Conservation (phyloP, 2,888 invertebrate genomes). For the Frankliniella fusca region DNA sequence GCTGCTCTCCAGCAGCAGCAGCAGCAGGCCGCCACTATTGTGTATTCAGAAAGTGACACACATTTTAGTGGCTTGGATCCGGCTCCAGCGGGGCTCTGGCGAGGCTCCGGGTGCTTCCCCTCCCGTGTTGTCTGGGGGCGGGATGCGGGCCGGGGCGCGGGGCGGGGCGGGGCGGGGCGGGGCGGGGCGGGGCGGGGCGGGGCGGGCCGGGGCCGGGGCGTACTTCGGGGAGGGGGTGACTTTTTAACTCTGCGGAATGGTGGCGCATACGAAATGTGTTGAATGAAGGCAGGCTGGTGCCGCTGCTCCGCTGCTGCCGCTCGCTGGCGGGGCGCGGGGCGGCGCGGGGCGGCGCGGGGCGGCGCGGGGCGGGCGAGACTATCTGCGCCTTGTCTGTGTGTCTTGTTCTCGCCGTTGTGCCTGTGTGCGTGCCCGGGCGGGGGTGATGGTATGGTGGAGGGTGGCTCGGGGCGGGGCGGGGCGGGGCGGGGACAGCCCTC, state of each 20-base stretch:
- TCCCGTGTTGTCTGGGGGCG: background rate
- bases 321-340: background rate
- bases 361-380: too few species aligned
- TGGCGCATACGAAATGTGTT: constrained; percentile 16
- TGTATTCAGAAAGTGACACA: constrained; percentile 24
- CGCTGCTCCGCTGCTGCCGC: background rate
- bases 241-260: constrained; percentile 21
- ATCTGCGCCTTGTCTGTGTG: background rate
- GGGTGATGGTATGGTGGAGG: too few species aligned
- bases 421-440: background rate
- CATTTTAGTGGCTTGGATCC: constrained; percentile 22
- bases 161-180: background rate
- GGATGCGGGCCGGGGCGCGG: background rate
- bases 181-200: background rate
- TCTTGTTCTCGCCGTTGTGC: background rate
- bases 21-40: constrained; percentile 4
- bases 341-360: background rate
- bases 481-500: too few species aligned
- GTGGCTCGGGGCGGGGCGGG: too few species aligned
- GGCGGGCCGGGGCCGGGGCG: background rate
- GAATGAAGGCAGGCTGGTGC: background rate
- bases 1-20: too few species aligned
- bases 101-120: background rate
- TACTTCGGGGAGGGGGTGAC: background rate
- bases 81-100: background rate